phyloP scores from a whole-genome alignment of 1,140 invertebrate species.

The Plectrocnemia conspersa region DNA sequence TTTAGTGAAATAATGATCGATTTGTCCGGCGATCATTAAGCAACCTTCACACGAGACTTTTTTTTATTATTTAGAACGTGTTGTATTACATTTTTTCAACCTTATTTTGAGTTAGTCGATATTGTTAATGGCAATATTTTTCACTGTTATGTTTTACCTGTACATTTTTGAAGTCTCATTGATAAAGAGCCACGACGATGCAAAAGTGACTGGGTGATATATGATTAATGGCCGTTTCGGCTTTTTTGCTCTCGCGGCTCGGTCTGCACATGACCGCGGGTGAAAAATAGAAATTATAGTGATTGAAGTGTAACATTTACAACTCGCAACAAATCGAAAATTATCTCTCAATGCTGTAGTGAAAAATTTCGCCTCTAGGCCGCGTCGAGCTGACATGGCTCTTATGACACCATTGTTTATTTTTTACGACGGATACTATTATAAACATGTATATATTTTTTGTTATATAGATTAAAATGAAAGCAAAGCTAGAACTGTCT shows the following conservation, averaged over 20 bases:
- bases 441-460: too few species aligned
- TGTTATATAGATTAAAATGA: too few species aligned
- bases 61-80: neutral
- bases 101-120: neutral
- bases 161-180: constrained; percentile 7
- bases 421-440: constrained; percentile 10
- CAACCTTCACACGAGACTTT: neutral
- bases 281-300: constrained; percentile 20
- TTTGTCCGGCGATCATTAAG: neutral
- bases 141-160: neutral
- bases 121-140: neutral
- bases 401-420: constrained; percentile 21
- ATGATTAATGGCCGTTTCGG: constrained; percentile 22
- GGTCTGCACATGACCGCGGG: constrained; percentile 17
- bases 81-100: neutral
- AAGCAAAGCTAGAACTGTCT: too few species aligned
- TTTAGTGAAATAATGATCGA: constrained; percentile 2
- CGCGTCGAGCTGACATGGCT: constrained; percentile 3
- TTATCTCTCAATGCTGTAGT: constrained; percentile 22
- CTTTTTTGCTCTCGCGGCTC: constrained; percentile 10
- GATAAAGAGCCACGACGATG: neutral
- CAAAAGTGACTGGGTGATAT: constrained; percentile 10
- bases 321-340: constrained; percentile 26
- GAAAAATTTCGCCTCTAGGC: constrained; percentile 18
- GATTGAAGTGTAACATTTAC: constrained; percentile 25